These are phyloP conservation scores for Leptinotarsa haldemani DNA, from an alignment of 2,888 invertebrate genomes.

Conservation along the genomic window DNA sequence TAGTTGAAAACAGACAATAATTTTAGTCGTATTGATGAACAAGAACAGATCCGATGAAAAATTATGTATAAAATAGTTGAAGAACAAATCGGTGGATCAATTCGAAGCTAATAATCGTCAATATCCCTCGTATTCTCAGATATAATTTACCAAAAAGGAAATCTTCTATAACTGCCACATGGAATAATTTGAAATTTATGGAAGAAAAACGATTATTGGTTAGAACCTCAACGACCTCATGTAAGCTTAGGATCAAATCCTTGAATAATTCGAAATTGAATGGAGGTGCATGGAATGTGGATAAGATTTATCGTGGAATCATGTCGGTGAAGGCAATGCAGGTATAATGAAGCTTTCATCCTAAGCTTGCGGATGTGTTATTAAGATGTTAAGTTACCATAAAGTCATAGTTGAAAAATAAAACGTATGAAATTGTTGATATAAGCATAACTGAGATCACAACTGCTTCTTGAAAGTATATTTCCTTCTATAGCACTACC, in stretches of 20 bases:
- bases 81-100: too few species aligned
- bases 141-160: neutral
- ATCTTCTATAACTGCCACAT: neutral
- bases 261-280: slow-evolving; percentile 8
- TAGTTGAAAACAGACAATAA: too few species aligned
- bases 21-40: too few species aligned
- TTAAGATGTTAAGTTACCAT: slow-evolving; percentile 1
- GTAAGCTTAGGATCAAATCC: slow-evolving; percentile 6
- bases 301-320: slow-evolving; percentile 4
- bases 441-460: neutral
- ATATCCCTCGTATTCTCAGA: neutral
- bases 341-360: slow-evolving; percentile 15
- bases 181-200: slow-evolving; percentile 1
- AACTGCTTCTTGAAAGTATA: too few species aligned
- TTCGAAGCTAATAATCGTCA: neutral
- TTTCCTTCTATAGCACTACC: too few species aligned
- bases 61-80: too few species aligned
- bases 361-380: slow-evolving; percentile 10
- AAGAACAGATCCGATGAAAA: too few species aligned
- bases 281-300: slow-evolving; percentile 10
- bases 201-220: slow-evolving; percentile 8
- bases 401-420: neutral
- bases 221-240: slow-evolving; percentile 12
- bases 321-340: slow-evolving; percentile 11
- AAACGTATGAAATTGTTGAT: neutral